phyloP scores from a whole-genome alignment of 2,113 vertebrate species.

The Sterrhoptilus dennistouni region DNA sequence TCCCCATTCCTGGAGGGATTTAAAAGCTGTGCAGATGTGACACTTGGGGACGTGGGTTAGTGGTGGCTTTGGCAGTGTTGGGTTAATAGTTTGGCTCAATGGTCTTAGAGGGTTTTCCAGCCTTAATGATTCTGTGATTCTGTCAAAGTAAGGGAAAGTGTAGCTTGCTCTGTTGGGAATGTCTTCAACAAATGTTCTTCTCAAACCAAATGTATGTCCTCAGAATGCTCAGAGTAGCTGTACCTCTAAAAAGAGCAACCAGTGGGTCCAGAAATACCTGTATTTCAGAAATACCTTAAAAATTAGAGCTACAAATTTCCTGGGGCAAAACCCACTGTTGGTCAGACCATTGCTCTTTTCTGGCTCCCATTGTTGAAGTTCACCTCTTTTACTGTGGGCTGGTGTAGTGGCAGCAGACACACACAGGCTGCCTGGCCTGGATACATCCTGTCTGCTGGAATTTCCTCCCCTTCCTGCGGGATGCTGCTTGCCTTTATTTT shows the following conservation, averaged over 20 bases:
- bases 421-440: background rate
- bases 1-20: background rate
- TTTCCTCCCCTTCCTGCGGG: background rate
- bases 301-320: background rate
- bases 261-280: background rate
- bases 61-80: background rate
- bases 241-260: background rate
- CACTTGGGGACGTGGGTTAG: background rate
- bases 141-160: background rate
- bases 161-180: background rate
- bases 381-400: accelerated
- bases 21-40: accelerated
- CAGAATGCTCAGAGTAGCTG: background rate
- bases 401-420: background rate
- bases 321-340: background rate
- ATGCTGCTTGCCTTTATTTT: background rate
- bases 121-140: background rate
- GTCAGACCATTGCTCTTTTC: background rate
- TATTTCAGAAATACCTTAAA: background rate
- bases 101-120: background rate
- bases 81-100: background rate
- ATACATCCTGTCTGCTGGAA: background rate
- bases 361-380: background rate
- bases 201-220: background rate
- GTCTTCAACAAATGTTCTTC: background rate